Evolutionary conservation across 2,797 vertebrate genomes (phyloP).

Genomic region (Pyrocephalus nanus): DNA sequence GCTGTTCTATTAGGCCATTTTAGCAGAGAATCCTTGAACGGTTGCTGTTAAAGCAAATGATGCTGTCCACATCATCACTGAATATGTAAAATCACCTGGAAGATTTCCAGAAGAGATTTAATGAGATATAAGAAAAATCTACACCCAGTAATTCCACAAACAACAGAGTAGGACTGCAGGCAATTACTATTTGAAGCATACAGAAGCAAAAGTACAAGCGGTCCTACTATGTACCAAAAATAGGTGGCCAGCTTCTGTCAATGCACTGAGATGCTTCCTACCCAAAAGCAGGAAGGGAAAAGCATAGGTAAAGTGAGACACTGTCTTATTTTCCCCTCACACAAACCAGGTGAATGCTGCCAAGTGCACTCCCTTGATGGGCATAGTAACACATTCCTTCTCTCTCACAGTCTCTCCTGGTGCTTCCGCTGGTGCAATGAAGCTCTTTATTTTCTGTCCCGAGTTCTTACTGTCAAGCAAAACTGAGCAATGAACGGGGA

Average conservation of each 20-base stretch:
- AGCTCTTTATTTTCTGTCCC: conserved; percentile 33
- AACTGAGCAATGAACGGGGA: conserved; percentile 12
- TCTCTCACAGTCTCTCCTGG: background rate
- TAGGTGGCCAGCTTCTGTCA: background rate
- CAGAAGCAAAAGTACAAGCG: background rate
- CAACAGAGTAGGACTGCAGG: background rate
- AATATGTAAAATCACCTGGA: background rate
- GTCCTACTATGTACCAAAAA: background rate
- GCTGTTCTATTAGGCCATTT: background rate
- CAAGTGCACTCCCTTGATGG: background rate
- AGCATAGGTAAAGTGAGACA: background rate
- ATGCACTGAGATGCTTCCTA: background rate
- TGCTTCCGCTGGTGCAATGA: background rate
- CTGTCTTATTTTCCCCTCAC: background rate
- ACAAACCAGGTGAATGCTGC: background rate
- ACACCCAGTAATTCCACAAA: background rate
- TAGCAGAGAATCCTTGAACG: background rate
- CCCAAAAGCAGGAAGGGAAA: background rate
- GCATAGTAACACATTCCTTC: background rate
- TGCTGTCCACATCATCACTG: background rate
- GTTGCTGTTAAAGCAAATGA: background rate
- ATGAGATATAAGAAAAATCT: background rate
- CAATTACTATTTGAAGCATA: background rate
- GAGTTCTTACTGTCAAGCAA: conserved; percentile 37
- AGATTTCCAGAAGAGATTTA: background rate